Conservation (phyloP, 2,888 invertebrate species). For the Morpho achilles region DNA sequence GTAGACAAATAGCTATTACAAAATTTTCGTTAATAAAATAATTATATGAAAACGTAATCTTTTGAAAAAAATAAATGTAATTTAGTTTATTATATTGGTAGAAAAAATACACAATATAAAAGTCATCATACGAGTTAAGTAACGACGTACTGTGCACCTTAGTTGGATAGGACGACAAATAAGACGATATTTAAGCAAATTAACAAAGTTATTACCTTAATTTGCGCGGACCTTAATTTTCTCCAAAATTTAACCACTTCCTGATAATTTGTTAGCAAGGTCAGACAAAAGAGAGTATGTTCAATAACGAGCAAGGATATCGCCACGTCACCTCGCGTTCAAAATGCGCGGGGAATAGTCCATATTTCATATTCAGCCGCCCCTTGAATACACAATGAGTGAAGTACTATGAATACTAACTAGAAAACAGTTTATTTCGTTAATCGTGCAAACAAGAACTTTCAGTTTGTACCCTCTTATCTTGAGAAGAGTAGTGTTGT, state of each 20-base stretch:
- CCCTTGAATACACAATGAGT: constrained; percentile 70
- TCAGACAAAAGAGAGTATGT: constrained; percentile 21
- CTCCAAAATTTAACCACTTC: constrained; percentile 4
- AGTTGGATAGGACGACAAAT: too few species aligned
- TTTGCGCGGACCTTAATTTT: neutral
- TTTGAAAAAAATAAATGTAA: too few species aligned
- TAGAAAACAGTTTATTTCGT: constrained; percentile 73
- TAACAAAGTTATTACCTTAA: too few species aligned
- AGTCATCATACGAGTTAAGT: too few species aligned
- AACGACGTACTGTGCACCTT: too few species aligned
- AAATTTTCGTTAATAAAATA: too few species aligned
- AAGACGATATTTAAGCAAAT: too few species aligned
- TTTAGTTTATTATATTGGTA: too few species aligned
- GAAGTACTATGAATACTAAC: constrained; percentile 71
- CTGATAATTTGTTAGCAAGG: constrained; percentile 8
- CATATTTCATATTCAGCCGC: constrained; percentile 75
- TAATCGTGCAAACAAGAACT: constrained; percentile 76
- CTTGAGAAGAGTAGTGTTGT: constrained; percentile 34
- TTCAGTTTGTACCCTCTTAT: constrained; percentile 57
- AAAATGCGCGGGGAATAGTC: constrained; percentile 69
- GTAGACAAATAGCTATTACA: too few species aligned
- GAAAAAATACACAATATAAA: too few species aligned
- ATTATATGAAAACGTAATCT: too few species aligned
- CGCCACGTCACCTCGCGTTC: constrained; percentile 61
- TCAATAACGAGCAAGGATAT: constrained; percentile 39